A percentile compares a stretch with the other conserved stretches of the same genome.
Conservation (phyloP, 2,888 invertebrate species). For the Halictus quadricinctus region DNA sequence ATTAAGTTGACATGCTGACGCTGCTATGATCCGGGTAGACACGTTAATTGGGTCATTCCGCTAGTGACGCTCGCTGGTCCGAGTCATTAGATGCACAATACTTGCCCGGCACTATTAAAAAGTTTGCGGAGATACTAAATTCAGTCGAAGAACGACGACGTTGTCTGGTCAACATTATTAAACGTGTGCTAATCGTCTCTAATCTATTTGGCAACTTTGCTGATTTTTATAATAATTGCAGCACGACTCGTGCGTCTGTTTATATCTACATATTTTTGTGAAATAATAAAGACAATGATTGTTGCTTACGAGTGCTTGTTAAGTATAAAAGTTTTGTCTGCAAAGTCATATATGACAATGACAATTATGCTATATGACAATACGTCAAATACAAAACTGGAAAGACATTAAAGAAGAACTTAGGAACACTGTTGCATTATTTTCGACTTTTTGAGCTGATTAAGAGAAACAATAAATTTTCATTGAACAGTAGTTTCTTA, state of each 20-base stretch:
- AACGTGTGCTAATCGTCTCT: background rate
- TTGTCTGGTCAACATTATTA: background rate
- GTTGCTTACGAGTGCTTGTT: too few species aligned
- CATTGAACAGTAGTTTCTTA: background rate
- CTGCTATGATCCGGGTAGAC: background rate
- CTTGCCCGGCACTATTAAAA: background rate
- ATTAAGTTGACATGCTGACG: background rate
- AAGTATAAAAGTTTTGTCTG: too few species aligned
- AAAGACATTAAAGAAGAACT: too few species aligned
- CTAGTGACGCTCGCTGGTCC: background rate
- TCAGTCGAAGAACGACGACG: background rate
- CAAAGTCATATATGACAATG: too few species aligned
- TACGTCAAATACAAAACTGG: too few species aligned
- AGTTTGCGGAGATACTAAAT: background rate
- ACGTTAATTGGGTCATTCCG: background rate
- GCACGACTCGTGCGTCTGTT: background rate
- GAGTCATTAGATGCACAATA: background rate
- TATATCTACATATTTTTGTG: too few species aligned
- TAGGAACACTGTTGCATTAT: too few species aligned
- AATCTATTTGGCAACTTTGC: background rate
- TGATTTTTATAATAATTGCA: background rate
- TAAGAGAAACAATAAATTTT: too few species aligned
- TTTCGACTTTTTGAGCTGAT: too few species aligned
- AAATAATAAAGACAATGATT: too few species aligned
- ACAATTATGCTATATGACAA: too few species aligned